Conservation (phyloP, 2,113 vertebrate species). For the Phaetusa simplex region DNA sequence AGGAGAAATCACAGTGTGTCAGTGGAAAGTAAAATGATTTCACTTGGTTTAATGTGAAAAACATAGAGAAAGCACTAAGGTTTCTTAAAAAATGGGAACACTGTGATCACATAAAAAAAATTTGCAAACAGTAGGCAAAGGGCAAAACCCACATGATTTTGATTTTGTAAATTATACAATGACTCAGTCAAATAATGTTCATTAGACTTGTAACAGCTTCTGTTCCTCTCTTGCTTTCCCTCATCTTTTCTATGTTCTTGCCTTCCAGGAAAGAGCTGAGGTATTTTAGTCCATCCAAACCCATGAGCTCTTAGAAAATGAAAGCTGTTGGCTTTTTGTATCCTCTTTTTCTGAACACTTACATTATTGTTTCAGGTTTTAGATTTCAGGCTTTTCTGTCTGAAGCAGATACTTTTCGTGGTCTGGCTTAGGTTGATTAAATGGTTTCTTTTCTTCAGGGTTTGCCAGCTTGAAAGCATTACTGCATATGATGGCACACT, state of each 20-base stretch:
- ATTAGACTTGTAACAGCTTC: neutral
- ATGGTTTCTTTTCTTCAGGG: neutral
- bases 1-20: neutral
- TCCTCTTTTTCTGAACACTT: neutral
- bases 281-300: neutral
- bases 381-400: neutral
- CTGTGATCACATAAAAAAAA: neutral
- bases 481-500: neutral
- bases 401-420: neutral
- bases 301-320: neutral
- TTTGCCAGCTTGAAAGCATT: neutral
- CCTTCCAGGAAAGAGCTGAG: neutral
- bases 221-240: neutral
- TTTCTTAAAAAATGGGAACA: neutral
- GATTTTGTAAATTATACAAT: slow-evolving; percentile 22
- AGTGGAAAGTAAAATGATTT: neutral
- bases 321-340: neutral
- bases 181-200: neutral
- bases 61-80: neutral
- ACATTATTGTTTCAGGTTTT: neutral
- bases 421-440: neutral
- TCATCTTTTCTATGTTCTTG: neutral
- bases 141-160: slow-evolving; percentile 3
- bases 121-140: neutral
- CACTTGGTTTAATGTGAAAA: slow-evolving; percentile 4